Evolutionary conservation across 2,113 vertebrate genomes (phyloP).

Genomic region (Bubalus kerabau): DNA sequence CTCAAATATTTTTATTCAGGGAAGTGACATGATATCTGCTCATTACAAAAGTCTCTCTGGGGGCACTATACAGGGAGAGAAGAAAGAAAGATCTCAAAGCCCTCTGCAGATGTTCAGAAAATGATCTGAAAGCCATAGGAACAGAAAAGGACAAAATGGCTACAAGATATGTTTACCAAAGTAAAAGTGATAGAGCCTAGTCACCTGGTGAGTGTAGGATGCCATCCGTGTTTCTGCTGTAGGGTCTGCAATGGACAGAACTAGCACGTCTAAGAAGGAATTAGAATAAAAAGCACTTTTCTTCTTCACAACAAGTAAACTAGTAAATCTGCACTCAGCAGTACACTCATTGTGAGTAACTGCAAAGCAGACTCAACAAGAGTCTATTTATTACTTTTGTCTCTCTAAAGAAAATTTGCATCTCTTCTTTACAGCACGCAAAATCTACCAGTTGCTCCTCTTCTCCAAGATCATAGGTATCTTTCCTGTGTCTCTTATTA

Average conservation of each 20-base stretch:
- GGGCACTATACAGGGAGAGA: not conserved
- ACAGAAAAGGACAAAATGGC: not conserved
- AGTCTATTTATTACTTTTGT: not conserved
- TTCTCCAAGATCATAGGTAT: not conserved
- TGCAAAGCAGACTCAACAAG: not conserved
- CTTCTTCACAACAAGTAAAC: not conserved
- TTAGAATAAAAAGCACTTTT: not conserved
- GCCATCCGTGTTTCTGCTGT: not conserved
- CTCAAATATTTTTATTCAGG: not conserved
- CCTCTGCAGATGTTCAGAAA: not conserved
- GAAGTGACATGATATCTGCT: not conserved
- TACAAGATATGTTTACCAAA: not conserved
- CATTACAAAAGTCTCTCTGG: not conserved
- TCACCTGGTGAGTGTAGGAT: not conserved
- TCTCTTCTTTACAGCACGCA: fast-evolving
- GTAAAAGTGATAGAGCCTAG: not conserved
- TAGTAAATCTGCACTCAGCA: not conserved
- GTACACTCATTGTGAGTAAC: not conserved
- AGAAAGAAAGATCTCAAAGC: not conserved
- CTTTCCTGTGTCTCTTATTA: not conserved
- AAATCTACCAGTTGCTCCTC: not conserved
- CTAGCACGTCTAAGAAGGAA: not conserved
- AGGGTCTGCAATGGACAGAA: not conserved
- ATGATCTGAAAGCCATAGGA: not conserved
- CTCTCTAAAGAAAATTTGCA: not conserved